phyloP scores from a whole-genome alignment of 2,797 vertebrate genomes.

The Odontamblyopus rebecca region DNA sequence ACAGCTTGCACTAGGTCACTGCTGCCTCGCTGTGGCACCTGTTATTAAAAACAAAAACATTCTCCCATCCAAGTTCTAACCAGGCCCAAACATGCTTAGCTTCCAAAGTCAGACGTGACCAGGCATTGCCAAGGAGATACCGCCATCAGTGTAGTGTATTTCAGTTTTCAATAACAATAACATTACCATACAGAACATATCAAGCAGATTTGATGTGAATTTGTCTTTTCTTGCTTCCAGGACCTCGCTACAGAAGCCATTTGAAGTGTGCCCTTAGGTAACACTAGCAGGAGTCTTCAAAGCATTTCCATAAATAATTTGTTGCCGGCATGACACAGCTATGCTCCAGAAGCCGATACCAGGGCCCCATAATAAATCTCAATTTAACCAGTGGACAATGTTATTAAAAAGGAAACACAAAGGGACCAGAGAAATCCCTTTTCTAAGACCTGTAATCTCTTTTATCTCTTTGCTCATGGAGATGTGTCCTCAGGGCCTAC shows the following conservation, averaged over 20 bases:
- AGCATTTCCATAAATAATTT: conserved; percentile 10
- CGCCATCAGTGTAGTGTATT: neutral
- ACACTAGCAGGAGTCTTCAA: conserved; percentile 1
- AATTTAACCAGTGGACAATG: conserved; percentile 41
- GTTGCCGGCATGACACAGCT: conserved; percentile 2
- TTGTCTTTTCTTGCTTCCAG: neutral
- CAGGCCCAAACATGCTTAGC: too few relatives aligned
- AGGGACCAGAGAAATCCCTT: conserved; percentile 37
- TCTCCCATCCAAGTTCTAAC: too few relatives aligned
- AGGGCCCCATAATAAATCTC: conserved; percentile 30
- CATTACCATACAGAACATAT: neutral
- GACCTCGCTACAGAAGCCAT: neutral
- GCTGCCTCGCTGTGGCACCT: too few relatives aligned
- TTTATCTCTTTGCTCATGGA: conserved; percentile 46
- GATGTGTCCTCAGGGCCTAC: conserved; percentile 38
- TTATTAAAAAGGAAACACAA: conserved; percentile 42
- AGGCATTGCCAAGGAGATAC: too few relatives aligned
- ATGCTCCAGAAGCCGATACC: conserved; percentile 11
- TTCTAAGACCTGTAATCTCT: conserved; percentile 53
- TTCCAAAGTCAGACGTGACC: too few relatives aligned
- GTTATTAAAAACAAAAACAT: too few relatives aligned
- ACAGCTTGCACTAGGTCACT: too few relatives aligned
- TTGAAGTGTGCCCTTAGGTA: neutral
- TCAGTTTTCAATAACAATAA: neutral
- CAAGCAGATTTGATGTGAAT: neutral